Conservation (phyloP, 1,140 invertebrate genomes). For the Armadillidium nasatum region DNA sequence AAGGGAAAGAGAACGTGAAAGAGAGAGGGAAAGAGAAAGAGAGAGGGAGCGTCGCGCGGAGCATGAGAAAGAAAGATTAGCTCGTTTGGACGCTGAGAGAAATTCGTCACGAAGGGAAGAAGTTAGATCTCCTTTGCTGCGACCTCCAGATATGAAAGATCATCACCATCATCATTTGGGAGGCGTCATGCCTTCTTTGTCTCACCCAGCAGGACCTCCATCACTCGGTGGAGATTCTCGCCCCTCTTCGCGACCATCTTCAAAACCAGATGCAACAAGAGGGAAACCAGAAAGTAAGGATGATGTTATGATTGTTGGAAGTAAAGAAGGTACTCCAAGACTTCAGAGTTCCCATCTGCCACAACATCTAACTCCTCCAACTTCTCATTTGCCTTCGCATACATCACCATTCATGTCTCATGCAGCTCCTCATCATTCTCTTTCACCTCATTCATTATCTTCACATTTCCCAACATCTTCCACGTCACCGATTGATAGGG, state of each 20-base stretch:
- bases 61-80: slow-evolving; percentile 36
- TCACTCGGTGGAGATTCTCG: slow-evolving; percentile 24
- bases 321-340: slow-evolving; percentile 37
- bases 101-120: slow-evolving; percentile 35
- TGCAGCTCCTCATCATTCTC: not conserved
- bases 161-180: too few species aligned
- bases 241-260: slow-evolving; percentile 19
- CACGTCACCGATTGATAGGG: slow-evolving; percentile 20
- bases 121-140: slow-evolving; percentile 37
- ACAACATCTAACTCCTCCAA: not conserved
- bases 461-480: slow-evolving; percentile 17
- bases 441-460: slow-evolving; percentile 21
- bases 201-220: slow-evolving; percentile 22
- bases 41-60: slow-evolving; percentile 35
- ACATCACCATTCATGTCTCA: not conserved
- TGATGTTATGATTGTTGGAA: slow-evolving; percentile 42
- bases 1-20: too few species aligned
- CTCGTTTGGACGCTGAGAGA: slow-evolving; percentile 30
- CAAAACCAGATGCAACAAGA: slow-evolving; percentile 18
- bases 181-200: slow-evolving; percentile 5
- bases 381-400: not conserved
- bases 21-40: slow-evolving; percentile 33
- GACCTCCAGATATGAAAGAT: slow-evolving; percentile 31
- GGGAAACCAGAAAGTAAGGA: slow-evolving; percentile 35
- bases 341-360: not conserved